Evolutionary conservation across 2,797 vertebrate genomes (phyloP).

Genomic region (Scleropages formosus): DNA sequence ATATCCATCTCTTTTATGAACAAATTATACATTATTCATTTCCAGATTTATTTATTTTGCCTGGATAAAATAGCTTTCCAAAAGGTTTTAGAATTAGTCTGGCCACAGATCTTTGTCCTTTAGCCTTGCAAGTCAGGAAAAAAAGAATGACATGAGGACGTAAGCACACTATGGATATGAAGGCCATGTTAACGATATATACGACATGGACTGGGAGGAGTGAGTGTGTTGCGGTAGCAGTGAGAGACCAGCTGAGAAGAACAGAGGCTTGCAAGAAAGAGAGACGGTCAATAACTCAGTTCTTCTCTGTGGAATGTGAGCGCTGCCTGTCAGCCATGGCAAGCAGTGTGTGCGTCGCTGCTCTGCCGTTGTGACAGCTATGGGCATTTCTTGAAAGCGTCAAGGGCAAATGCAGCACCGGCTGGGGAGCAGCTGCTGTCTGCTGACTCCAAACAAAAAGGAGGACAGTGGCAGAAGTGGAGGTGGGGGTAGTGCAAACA

Average conservation of each 20-base stretch:
- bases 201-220: not conserved
- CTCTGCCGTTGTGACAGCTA: conserved; percentile 15
- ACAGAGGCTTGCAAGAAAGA: too few relatives aligned
- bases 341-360: not conserved
- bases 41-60: conserved; percentile 60
- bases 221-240: not conserved
- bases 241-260: not conserved
- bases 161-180: not conserved
- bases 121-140: conserved; percentile 30
- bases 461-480: not conserved
- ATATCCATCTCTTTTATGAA: conserved; percentile 48
- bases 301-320: not conserved
- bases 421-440: not conserved
- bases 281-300: not conserved
- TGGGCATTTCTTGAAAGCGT: conserved; percentile 17
- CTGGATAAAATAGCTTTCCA: conserved; percentile 62
- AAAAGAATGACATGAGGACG: not conserved
- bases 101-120: conserved; percentile 53
- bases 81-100: conserved; percentile 46
- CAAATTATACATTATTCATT: conserved; percentile 63
- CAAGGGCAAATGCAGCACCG: not conserved
- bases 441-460: conserved; percentile 5
- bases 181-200: not conserved
- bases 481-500: too few relatives aligned
- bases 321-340: conserved; percentile 4